These are phyloP conservation scores for Amazona guildingii DNA, from an alignment of 2,113 vertebrate genomes.

Conservation along the genomic window DNA sequence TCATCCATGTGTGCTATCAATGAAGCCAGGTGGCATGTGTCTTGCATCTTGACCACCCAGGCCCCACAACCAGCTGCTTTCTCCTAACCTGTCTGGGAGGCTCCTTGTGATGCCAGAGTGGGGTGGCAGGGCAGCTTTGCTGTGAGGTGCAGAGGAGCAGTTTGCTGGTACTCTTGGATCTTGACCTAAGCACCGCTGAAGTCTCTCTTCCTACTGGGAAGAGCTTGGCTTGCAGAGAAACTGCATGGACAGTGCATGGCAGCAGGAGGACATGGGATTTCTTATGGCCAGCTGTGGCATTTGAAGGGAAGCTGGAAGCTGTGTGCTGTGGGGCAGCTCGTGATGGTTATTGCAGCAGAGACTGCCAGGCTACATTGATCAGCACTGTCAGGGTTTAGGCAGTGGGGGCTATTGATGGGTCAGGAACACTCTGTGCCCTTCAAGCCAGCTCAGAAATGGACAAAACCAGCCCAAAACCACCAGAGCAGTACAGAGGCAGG, in stretches of 20 bases:
- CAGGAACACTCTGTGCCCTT: neutral
- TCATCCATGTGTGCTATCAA: no score
- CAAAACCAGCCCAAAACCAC: neutral
- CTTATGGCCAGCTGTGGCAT: neutral
- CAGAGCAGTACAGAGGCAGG: neutral
- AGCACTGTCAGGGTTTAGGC: neutral
- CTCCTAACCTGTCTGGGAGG: neutral
- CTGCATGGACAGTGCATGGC: neutral
- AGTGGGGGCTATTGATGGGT: neutral
- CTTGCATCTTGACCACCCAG: neutral
- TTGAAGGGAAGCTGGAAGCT: neutral
- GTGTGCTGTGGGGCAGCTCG: neutral
- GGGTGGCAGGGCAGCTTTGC: neutral
- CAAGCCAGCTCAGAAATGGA: neutral
- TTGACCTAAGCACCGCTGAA: neutral
- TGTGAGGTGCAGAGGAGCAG: neutral
- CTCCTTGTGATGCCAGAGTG: accelerated
- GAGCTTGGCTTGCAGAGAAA: neutral
- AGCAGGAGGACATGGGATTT: neutral
- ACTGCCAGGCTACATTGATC: neutral
- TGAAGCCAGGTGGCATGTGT: neutral
- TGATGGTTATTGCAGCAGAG: neutral
- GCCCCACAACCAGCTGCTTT: neutral
- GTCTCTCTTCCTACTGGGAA: neutral
- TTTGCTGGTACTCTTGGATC: neutral